Evolutionary conservation across 2,797 vertebrate species (phyloP).

Genomic region (Knipowitschia caucasica): DNA sequence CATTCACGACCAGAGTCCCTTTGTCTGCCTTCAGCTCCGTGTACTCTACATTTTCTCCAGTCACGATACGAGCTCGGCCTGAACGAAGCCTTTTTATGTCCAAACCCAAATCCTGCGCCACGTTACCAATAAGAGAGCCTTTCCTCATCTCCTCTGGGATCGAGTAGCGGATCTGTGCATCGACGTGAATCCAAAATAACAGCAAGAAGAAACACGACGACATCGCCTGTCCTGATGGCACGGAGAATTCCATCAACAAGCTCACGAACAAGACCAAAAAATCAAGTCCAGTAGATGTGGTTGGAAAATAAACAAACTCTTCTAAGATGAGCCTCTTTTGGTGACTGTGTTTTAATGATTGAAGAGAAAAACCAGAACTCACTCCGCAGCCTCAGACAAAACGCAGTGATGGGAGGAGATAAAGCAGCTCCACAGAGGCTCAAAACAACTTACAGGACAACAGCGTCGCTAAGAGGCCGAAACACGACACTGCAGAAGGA

Average conservation of each 20-base stretch:
- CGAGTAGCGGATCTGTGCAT: conserved; percentile 40
- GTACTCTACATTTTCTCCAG: conserved; percentile 31
- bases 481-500: conserved; percentile 7
- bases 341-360: background rate
- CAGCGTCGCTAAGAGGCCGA: conserved; percentile 61
- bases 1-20: conserved; percentile 36
- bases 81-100: conserved; percentile 38
- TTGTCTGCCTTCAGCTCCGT: conserved; percentile 42
- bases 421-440: background rate
- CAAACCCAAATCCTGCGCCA: conserved; percentile 45
- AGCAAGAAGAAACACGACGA: background rate
- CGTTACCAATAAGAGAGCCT: conserved; percentile 47
- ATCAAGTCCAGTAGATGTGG: too few relatives aligned
- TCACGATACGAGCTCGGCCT: conserved; percentile 38
- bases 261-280: fast-evolving
- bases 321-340: background rate
- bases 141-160: conserved; percentile 48
- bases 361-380: background rate
- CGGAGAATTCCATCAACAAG: conserved; percentile 29
- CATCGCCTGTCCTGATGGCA: background rate
- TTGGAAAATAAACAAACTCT: too few relatives aligned
- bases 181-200: background rate
- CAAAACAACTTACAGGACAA: conserved; percentile 37
- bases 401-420: conserved; percentile 22
- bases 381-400: conserved; percentile 7